Evolutionary conservation across 1,140 invertebrate species (phyloP).

Genomic region (Sitobion miscanthi): DNA sequence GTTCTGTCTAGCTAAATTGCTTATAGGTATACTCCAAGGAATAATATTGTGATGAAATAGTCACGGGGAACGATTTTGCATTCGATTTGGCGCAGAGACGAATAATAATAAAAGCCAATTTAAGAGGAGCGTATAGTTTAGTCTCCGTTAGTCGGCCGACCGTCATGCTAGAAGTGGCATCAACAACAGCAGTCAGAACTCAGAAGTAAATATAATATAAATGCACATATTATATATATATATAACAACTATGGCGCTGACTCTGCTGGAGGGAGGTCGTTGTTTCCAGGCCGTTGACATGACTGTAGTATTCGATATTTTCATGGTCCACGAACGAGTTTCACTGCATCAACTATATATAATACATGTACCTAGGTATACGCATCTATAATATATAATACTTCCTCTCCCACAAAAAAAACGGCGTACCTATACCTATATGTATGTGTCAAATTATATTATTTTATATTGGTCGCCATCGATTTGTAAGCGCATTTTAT

Average conservation of each 20-base stretch:
- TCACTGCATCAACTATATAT: not conserved
- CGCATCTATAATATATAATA: not conserved
- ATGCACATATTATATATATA: not conserved
- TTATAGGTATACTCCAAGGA: not conserved
- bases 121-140: not conserved
- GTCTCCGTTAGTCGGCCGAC: constrained; percentile 34
- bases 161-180: not conserved
- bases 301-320: constrained; percentile 23
- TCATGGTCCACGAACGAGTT: constrained; percentile 38
- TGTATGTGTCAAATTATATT: not conserved
- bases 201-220: not conserved
- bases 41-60: not conserved
- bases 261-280: constrained; percentile 11
- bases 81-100: not conserved
- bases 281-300: constrained; percentile 46
- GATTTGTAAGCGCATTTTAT: not conserved
- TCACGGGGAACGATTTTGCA: not conserved
- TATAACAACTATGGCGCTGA: not conserved
- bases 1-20: not conserved
- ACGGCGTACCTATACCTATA: not conserved
- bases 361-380: not conserved
- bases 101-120: not conserved
- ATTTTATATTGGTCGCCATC: not conserved
- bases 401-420: not conserved
- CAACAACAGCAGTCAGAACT: not conserved